Conservation (phyloP, 2,797 vertebrate species). For the Kryptolebias ocellatus region DNA sequence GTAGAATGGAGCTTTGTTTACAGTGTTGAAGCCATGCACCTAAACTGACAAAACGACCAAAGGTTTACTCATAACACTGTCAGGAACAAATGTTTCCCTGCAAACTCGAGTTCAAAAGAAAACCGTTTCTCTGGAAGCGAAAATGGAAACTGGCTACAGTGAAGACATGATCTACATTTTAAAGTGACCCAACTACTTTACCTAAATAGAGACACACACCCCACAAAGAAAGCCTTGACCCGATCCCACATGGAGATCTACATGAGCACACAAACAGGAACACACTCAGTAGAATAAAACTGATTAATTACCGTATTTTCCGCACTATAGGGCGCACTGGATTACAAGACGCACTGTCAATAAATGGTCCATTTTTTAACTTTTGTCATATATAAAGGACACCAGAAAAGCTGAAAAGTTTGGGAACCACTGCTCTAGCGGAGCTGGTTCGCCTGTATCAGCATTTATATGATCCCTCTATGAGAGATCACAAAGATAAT, state of each 20-base stretch:
- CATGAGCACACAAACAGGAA: background rate
- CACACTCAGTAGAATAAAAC: slow-evolving; percentile 9
- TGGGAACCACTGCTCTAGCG: too few species aligned
- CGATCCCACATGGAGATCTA: slow-evolving; percentile 7
- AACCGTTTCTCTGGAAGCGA: background rate
- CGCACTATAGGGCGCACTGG: too few species aligned
- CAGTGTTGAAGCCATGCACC: background rate
- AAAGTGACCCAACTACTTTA: slow-evolving; percentile 27
- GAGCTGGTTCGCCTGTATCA: too few species aligned
- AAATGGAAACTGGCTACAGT: slow-evolving; percentile 22
- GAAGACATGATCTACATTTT: slow-evolving; percentile 28
- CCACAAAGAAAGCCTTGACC: slow-evolving; percentile 51
- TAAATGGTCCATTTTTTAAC: too few species aligned
- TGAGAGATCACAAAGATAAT: too few species aligned
- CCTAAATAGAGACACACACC: slow-evolving; percentile 62
- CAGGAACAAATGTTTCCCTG: slow-evolving; percentile 24
- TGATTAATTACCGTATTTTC: background rate
- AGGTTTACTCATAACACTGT: slow-evolving; percentile 12
- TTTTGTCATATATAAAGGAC: too few species aligned
- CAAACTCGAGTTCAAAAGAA: slow-evolving; percentile 6
- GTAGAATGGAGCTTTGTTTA: background rate
- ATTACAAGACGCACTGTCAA: too few species aligned
- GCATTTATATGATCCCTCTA: too few species aligned
- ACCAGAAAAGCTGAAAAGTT: too few species aligned
- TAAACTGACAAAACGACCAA: slow-evolving; percentile 1